Evolutionary conservation across 2,797 vertebrate genomes (phyloP).

Genomic region (Leptoclinus maculatus): DNA sequence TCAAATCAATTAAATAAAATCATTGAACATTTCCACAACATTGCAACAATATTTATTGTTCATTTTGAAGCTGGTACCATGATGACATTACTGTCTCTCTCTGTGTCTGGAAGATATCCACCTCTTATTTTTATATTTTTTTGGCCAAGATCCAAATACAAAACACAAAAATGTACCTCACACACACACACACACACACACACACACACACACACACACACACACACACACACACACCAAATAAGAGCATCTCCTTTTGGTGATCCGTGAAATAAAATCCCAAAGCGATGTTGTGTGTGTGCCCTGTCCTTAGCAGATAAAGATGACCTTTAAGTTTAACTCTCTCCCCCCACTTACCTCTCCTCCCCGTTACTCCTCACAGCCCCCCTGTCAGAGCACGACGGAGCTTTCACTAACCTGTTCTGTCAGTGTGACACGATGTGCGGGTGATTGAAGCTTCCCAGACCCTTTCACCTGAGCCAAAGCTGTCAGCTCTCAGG

Average conservation of each 20-base stretch:
- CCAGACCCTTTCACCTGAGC: constrained; percentile 67
- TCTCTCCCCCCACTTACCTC: constrained; percentile 40
- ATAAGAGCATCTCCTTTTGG: constrained; percentile 71
- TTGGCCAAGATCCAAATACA: neutral
- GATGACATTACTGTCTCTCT: neutral
- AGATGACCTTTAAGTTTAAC: constrained; percentile 87
- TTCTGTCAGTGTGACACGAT: constrained; percentile 86
- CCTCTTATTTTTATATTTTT: neutral
- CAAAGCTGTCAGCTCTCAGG: constrained; percentile 77
- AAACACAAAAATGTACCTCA: constrained; percentile 12
- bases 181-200: constrained; percentile 12
- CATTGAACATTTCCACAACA: too few species aligned
- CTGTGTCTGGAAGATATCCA: neutral
- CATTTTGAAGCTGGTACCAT: neutral
- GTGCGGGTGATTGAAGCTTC: constrained; percentile 84
- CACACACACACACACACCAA: constrained; percentile 39
- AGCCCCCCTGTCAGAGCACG: constrained; percentile 86
- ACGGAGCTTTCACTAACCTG: constrained; percentile 84
- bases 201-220: constrained; percentile 5
- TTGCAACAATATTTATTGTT: too few species aligned
- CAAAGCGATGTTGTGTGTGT: constrained; percentile 81
- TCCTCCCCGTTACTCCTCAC: constrained; percentile 48
- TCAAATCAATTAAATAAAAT: too few species aligned
- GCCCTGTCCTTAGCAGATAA: constrained; percentile 84
- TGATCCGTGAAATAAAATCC: constrained; percentile 79